Conservation (phyloP, 2,888 invertebrate species). For the Shargacucullia verbasci region DNA sequence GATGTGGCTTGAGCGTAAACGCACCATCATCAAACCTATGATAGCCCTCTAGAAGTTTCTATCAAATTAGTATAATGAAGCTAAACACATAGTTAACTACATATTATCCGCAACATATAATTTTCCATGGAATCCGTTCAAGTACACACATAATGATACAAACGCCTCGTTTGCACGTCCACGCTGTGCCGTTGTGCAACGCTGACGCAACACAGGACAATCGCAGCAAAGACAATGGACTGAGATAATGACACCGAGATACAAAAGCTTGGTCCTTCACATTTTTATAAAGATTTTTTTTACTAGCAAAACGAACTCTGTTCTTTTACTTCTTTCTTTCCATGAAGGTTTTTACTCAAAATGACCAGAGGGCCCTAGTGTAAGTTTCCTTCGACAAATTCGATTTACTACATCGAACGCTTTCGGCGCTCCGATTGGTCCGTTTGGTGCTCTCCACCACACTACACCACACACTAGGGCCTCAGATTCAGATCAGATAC, state of each 20-base stretch:
- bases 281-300: constrained; percentile 21
- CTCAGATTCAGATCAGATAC: too few species aligned
- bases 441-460: too few species aligned
- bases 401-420: too few species aligned
- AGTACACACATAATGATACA: constrained; percentile 26
- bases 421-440: too few species aligned
- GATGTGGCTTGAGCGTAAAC: too few species aligned
- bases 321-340: background rate
- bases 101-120: constrained; percentile 28
- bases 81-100: background rate
- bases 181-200: constrained; percentile 35
- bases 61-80: background rate
- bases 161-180: constrained; percentile 23
- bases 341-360: background rate
- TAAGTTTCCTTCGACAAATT: too few species aligned
- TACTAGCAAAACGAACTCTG: constrained; percentile 3
- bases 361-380: too few species aligned
- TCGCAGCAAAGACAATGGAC: constrained; percentile 45
- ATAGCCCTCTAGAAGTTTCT: too few species aligned
- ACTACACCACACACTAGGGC: too few species aligned
- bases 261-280: constrained; percentile 24
- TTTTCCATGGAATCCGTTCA: constrained; percentile 28
- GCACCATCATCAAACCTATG: too few species aligned
- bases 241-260: constrained; percentile 37
- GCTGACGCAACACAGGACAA: constrained; percentile 51